phyloP scores from a whole-genome alignment of 2,888 invertebrate genomes.

The Acanthoscelides obtectus region DNA sequence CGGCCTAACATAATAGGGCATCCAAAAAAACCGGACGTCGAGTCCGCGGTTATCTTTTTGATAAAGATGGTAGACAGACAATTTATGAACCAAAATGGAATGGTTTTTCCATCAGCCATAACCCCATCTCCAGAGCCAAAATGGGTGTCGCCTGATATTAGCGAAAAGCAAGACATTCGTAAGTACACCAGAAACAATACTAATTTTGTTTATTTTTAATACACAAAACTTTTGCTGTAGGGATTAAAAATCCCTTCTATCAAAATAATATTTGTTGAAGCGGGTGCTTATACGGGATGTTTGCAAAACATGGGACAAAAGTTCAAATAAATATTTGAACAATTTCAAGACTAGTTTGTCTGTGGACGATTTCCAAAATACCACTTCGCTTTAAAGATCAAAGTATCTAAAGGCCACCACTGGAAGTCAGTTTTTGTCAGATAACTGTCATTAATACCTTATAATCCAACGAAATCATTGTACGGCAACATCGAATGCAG shows the following conservation, averaged over 20 bases:
- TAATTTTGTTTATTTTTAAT: not conserved
- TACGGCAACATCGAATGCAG: no score
- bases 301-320: no score
- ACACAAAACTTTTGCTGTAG: not conserved
- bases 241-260: no score
- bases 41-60: constrained; percentile 10
- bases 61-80: constrained; percentile 22
- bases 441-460: no score
- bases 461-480: no score
- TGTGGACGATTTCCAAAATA: no score
- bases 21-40: constrained; percentile 1
- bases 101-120: constrained; percentile 12
- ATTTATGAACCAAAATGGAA: constrained; percentile 17
- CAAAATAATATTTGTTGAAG: not conserved
- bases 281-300: no score
- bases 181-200: not conserved
- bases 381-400: no score
- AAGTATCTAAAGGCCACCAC: no score
- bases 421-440: no score
- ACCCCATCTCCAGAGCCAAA: constrained; percentile 10
- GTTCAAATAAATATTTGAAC: no score
- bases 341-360: no score
- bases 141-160: constrained; percentile 9
- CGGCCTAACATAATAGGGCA: not conserved
- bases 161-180: constrained; percentile 1